Conservation (phyloP, 2,888 invertebrate species). For the Hirtodrosophila cameraria region DNA sequence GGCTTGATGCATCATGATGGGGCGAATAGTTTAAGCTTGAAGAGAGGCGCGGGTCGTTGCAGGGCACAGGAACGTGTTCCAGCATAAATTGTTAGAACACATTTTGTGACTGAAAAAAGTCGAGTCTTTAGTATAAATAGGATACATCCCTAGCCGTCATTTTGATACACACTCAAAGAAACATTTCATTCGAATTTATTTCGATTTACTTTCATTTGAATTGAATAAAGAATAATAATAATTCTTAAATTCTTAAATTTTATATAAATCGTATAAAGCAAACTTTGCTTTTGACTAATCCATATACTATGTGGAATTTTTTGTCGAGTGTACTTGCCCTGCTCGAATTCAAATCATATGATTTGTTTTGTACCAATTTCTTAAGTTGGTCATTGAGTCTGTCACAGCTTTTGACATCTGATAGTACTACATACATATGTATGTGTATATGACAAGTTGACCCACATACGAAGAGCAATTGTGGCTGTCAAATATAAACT, state of each 20-base stretch:
- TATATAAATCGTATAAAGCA: too few relatives aligned
- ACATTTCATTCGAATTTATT: neutral
- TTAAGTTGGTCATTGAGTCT: neutral
- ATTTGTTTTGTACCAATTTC: neutral
- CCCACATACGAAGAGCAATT: neutral
- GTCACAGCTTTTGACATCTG: neutral
- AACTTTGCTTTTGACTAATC: too few relatives aligned
- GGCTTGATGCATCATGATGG: neutral
- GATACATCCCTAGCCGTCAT: too few relatives aligned
- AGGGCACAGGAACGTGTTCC: slow-evolving; percentile 23
- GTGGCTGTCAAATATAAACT: slow-evolving; percentile 1
- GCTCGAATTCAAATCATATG: too few relatives aligned
- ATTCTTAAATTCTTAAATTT: too few relatives aligned
- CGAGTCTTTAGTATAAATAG: neutral
- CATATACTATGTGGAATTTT: too few relatives aligned
- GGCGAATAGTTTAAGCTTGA: neutral
- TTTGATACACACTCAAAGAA: too few relatives aligned
- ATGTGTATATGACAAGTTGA: neutral
- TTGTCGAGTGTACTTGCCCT: too few relatives aligned
- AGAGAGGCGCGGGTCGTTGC: neutral
- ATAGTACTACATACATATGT: neutral
- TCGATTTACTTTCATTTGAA: too few relatives aligned
- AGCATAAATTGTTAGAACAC: slow-evolving; percentile 36
- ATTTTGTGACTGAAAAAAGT: slow-evolving; percentile 24
- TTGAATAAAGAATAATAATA: too few relatives aligned